Percentiles rank a stretch among this genome's conserved stretches.
phyloP scores from a whole-genome alignment of 2,888 invertebrate species.

The Liposcelis brunnea region DNA sequence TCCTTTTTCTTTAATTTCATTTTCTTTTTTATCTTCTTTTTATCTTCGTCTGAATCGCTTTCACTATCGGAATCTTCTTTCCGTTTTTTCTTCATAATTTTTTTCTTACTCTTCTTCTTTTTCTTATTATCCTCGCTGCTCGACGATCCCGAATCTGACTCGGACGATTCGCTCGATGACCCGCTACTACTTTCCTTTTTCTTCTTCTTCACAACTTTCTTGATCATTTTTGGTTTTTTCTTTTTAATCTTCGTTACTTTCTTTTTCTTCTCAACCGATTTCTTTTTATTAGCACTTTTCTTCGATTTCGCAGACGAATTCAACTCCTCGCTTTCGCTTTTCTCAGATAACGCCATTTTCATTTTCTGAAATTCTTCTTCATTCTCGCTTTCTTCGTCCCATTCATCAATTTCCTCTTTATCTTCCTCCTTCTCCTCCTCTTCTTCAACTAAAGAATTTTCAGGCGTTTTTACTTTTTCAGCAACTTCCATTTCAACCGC shows the following conservation, averaged over 20 bases:
- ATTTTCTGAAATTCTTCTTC: constrained; percentile 7
- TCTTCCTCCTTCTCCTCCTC: too few relatives aligned
- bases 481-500: constrained; percentile 28
- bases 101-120: constrained; percentile 4
- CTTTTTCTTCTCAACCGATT: background rate
- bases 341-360: background rate
- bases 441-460: background rate
- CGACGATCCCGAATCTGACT: background rate
- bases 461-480: constrained; percentile 11
- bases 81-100: background rate
- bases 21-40: constrained; percentile 13
- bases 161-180: background rate
- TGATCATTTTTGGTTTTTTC: constrained; percentile 14
- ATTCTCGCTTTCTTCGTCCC: constrained; percentile 1
- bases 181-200: constrained; percentile 13
- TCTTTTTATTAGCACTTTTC: background rate
- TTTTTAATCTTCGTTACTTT: constrained; percentile 14
- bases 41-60: constrained; percentile 11
- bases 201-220: constrained; percentile 12
- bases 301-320: too few relatives aligned
- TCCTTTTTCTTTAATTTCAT: constrained; percentile 10
- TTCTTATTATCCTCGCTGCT: background rate
- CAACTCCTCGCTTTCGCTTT: too few relatives aligned
- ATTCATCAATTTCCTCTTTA: constrained; percentile 2
- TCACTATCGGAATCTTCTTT: background rate